These are phyloP conservation scores for Salmo trutta DNA, from an alignment of 2,797 vertebrate species.

Conservation along the genomic window DNA sequence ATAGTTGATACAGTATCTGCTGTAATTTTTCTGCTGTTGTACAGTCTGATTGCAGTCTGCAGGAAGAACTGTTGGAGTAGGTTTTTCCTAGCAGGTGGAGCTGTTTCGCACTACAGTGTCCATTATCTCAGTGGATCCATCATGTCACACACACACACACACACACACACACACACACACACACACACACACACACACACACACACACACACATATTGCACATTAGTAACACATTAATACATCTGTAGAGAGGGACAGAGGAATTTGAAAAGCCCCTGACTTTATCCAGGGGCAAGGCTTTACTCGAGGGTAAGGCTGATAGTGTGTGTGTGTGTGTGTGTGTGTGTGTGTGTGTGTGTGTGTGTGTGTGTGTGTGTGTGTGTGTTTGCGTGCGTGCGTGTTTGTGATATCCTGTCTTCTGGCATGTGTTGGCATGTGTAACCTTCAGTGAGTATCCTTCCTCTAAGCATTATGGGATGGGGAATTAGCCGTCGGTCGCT, in stretches of 20 bases:
- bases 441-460: conserved; percentile 63
- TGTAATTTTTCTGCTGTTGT: background rate
- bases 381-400: background rate
- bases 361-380: background rate
- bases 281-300: conserved; percentile 44
- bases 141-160: background rate
- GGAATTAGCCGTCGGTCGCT: conserved; percentile 38
- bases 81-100: background rate
- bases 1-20: no score
- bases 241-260: conserved; percentile 55
- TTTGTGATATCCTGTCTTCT: conserved; percentile 19
- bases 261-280: conserved; percentile 51
- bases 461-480: conserved; percentile 58
- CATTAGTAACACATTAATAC: conserved; percentile 19
- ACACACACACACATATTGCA: background rate
- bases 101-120: background rate
- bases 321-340: conserved; percentile 14
- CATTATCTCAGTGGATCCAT: background rate
- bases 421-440: conserved; percentile 48
- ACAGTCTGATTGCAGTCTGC: background rate
- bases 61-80: background rate
- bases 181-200: background rate
- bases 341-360: background rate
- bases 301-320: conserved; percentile 16
- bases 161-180: background rate